phyloP scores from a whole-genome alignment of 2,888 invertebrate species.

The Acleris cristana region DNA sequence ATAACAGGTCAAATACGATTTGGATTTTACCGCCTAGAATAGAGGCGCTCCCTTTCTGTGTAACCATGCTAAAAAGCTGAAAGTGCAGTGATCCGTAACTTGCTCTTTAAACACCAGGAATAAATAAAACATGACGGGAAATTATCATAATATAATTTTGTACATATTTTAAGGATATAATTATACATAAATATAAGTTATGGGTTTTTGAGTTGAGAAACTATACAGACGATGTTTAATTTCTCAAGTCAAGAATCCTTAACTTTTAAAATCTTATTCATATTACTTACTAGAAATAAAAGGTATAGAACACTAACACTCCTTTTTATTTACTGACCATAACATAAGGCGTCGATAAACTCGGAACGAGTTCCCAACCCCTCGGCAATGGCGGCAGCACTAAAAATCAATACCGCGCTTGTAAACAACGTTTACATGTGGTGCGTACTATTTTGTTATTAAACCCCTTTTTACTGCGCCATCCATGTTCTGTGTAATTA shows the following conservation, averaged over 20 bases:
- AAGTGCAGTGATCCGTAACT: background rate
- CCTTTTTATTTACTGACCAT: background rate
- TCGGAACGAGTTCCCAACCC: background rate
- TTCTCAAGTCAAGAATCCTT: background rate
- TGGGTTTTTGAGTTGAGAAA: too few species aligned
- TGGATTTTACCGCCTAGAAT: too few species aligned
- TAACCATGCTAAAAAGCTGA: too few species aligned
- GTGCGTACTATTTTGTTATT: conserved; percentile 57
- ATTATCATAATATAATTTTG: background rate
- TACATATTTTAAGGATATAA: too few species aligned
- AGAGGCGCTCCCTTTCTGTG: too few species aligned
- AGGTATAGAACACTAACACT: too few species aligned
- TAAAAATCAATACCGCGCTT: conserved; percentile 78
- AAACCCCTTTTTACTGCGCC: conserved; percentile 57
- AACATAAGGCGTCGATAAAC: background rate
- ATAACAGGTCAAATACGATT: too few species aligned
- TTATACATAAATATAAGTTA: too few species aligned
- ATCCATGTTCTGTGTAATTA: conserved; percentile 63
- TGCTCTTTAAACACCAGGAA: background rate
- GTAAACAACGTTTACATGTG: conserved; percentile 76
- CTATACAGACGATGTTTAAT: too few species aligned
- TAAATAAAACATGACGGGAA: background rate
- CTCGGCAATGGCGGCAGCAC: conserved; percentile 37
- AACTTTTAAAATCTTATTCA: too few species aligned
- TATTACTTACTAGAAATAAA: too few species aligned